Percentiles rank a stretch among this genome's conserved stretches.
These are phyloP conservation scores for Argyresthia albistria DNA, from an alignment of 2,888 invertebrate genomes.

Conservation along the genomic window DNA sequence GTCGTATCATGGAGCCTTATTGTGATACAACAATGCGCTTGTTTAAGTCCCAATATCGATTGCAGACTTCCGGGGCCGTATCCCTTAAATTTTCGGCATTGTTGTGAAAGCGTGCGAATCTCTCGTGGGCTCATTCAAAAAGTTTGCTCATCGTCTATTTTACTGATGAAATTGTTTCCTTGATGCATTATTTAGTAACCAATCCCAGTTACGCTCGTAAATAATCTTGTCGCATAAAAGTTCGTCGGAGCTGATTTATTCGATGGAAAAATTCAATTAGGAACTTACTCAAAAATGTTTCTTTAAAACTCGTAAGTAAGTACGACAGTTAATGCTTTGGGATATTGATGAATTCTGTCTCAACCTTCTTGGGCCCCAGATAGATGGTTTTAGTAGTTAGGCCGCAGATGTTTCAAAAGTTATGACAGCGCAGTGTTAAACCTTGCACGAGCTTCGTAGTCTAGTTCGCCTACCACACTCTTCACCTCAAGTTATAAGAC, in stretches of 20 bases:
- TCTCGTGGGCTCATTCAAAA: background rate
- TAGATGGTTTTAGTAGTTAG: background rate
- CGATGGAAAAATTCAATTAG: too few relatives aligned
- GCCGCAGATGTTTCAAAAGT: background rate
- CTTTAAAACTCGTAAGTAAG: too few relatives aligned
- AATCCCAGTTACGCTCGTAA: background rate
- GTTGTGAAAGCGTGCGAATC: background rate
- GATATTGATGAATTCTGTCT: too few relatives aligned
- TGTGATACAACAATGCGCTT: background rate
- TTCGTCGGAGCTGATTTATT: too few relatives aligned
- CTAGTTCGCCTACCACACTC: too few relatives aligned
- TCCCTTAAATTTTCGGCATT: background rate
- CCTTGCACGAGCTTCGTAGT: too few relatives aligned
- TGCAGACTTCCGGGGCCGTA: background rate
- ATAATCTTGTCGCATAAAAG: background rate
- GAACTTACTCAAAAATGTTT: too few relatives aligned
- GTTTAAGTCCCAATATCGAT: background rate
- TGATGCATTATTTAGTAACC: background rate
- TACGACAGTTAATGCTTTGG: too few relatives aligned
- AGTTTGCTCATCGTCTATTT: background rate
- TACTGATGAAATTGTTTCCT: background rate
- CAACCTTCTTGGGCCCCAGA: too few relatives aligned
- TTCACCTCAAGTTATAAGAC: too few relatives aligned
- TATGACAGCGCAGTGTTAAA: background rate
- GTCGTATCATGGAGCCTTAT: background rate